These are phyloP conservation scores for Furnarius figulus DNA, from an alignment of 2,113 vertebrate species.

Conservation along the genomic window DNA sequence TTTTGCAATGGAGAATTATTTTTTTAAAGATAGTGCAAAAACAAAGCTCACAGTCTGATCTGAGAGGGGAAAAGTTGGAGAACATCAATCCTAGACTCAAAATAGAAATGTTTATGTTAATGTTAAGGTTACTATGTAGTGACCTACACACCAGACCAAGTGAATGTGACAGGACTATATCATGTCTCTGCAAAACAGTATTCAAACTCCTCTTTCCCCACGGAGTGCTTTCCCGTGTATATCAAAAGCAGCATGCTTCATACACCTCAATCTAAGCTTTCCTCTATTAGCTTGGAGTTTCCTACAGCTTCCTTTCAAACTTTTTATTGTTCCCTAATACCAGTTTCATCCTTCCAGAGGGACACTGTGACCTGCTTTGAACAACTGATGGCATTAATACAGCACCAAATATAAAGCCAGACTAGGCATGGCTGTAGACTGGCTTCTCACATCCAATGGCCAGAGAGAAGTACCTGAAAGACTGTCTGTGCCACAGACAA, in stretches of 20 bases:
- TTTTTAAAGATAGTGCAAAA: background rate
- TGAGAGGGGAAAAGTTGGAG: background rate
- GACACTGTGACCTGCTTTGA: background rate
- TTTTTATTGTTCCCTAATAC: background rate
- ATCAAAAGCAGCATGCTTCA: background rate
- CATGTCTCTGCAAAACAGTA: background rate
- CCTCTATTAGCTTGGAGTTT: background rate
- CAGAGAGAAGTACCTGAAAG: background rate
- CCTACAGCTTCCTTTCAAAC: background rate
- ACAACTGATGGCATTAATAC: accelerated
- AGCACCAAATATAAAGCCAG: background rate
- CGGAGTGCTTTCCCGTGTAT: background rate
- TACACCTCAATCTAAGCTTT: background rate
- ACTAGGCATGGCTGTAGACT: background rate
- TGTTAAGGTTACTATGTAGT: background rate
- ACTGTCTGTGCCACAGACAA: background rate
- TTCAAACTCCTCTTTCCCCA: background rate
- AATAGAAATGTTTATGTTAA: background rate
- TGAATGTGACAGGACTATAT: background rate
- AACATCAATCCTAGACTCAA: background rate
- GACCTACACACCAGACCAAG: background rate
- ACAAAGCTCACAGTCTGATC: background rate
- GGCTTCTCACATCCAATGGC: background rate
- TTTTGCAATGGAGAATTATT: background rate
- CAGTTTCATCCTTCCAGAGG: background rate